Evolutionary conservation across 2,888 invertebrate species (phyloP).

Genomic region (Spisula subtruncata): DNA sequence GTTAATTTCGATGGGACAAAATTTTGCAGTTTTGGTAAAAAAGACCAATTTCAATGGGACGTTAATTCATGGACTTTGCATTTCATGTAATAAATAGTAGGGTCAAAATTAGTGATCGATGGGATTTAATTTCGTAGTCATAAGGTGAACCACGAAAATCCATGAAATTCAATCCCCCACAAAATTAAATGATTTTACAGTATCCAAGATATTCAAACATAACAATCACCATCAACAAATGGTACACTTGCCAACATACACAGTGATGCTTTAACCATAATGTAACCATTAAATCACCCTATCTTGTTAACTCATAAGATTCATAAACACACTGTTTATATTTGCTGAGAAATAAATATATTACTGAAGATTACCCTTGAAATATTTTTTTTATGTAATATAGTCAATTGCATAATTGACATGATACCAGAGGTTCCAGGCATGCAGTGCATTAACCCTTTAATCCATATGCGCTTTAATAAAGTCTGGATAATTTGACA

Average conservation of each 20-base stretch:
- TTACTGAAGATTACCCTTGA: neutral
- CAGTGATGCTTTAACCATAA: neutral
- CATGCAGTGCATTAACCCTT: neutral
- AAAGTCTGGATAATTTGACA: neutral
- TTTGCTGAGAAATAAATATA: neutral
- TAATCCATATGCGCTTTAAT: neutral
- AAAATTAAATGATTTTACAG: too few relatives aligned
- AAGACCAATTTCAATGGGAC: too few relatives aligned
- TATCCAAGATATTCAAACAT: neutral
- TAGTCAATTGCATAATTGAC: neutral
- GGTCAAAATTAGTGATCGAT: too few relatives aligned
- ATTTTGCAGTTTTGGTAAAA: too few relatives aligned
- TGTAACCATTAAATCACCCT: constrained; percentile 4
- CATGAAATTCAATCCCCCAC: too few relatives aligned
- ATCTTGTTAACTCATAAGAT: neutral
- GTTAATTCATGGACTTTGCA: too few relatives aligned
- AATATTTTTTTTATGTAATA: too few relatives aligned
- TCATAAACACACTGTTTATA: neutral
- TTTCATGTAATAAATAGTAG: too few relatives aligned
- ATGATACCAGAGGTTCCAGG: too few relatives aligned
- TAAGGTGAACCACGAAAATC: too few relatives aligned
- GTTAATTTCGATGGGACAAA: too few relatives aligned
- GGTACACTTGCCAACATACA: constrained; percentile 10
- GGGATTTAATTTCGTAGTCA: too few relatives aligned
- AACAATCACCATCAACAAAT: neutral